Evolutionary conservation across 2,113 vertebrate species (phyloP).

Genomic region (Andinoacara biseriatus): DNA sequence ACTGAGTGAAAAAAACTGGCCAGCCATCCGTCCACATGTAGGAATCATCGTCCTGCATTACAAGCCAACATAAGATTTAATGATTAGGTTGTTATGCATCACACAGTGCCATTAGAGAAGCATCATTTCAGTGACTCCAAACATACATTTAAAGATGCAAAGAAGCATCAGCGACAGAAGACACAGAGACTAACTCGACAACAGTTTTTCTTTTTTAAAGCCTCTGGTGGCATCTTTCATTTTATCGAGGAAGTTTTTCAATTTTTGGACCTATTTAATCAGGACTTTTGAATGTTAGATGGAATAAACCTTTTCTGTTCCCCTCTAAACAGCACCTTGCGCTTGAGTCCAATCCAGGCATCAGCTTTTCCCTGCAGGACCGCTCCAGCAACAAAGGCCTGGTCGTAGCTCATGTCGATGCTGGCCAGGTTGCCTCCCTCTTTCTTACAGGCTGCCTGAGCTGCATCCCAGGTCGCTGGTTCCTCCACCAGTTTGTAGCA

Average conservation of each 20-base stretch:
- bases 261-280: neutral
- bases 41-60: conserved; percentile 56
- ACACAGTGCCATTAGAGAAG: neutral
- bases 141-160: neutral
- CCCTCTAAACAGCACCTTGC: conserved; percentile 60
- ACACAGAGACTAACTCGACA: neutral
- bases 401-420: conserved; percentile 83
- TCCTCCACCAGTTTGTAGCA: conserved; percentile 80
- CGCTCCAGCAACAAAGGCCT: conserved; percentile 78
- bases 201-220: neutral
- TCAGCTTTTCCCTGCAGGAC: conserved; percentile 72
- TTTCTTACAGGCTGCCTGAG: conserved; percentile 63
- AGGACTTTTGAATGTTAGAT: neutral
- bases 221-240: neutral
- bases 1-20: conserved; percentile 82
- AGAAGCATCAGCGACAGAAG: neutral
- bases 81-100: neutral
- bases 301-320: neutral
- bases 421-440: conserved; percentile 78
- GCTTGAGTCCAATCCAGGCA: conserved; percentile 81
- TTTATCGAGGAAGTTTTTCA: neutral
- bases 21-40: conserved; percentile 79
- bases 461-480: conserved; percentile 70
- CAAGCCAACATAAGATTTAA: neutral
- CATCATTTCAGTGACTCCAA: neutral